phyloP scores from a whole-genome alignment of 2,888 invertebrate species.

The Galeruca laticollis region DNA sequence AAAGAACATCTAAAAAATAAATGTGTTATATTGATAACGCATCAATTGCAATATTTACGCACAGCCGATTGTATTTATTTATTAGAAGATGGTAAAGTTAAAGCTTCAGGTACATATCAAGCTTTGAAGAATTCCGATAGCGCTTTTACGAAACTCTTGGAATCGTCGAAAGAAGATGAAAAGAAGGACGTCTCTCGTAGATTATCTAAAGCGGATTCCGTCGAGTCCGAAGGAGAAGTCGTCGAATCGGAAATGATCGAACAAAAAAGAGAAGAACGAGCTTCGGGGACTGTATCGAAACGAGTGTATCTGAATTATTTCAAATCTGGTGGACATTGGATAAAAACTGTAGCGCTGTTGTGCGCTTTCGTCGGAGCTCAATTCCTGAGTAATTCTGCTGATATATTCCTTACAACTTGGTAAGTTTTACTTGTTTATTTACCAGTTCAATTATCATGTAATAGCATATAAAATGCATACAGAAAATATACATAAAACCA shows the following conservation, averaged over 20 bases:
- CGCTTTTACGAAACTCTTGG: constrained; percentile 76
- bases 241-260: constrained; percentile 51
- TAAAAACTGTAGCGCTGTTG: constrained; percentile 67
- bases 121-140: constrained; percentile 78
- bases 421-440: constrained; percentile 58
- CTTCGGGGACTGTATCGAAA: constrained; percentile 70
- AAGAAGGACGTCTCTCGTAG: constrained; percentile 37
- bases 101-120: constrained; percentile 70
- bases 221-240: constrained; percentile 20
- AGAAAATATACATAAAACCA: no score
- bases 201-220: constrained; percentile 67
- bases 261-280: constrained; percentile 70
- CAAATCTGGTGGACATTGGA: constrained; percentile 77
- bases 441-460: no score
- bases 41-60: constrained; percentile 76
- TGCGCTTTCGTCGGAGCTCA: constrained; percentile 56
- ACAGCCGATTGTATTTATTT: constrained; percentile 70
- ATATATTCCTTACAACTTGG: constrained; percentile 86
- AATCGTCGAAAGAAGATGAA: constrained; percentile 55
- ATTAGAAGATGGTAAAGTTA: constrained; percentile 70
- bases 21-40: constrained; percentile 80
- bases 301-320: constrained; percentile 79
- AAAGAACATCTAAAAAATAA: constrained; percentile 73
- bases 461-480: no score
- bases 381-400: constrained; percentile 76